Conservation (phyloP, 2,888 invertebrate genomes). For the Tetrapedia diversipes region DNA sequence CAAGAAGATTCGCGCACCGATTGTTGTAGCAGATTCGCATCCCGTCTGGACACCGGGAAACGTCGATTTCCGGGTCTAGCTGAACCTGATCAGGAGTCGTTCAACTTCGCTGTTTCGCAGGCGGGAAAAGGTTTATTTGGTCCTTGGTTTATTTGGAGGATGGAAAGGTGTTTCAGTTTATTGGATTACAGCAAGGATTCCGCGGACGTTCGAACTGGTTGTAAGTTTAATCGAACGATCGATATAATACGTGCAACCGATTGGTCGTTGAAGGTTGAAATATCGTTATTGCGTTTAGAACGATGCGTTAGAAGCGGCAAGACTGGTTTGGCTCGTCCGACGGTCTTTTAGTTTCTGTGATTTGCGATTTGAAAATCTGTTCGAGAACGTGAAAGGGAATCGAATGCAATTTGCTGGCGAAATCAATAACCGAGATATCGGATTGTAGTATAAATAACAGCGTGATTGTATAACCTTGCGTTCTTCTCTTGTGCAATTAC, state of each 20-base stretch:
- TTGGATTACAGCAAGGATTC: background rate
- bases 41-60: background rate
- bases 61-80: conserved; percentile 10
- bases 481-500: no score
- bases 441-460: no score
- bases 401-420: background rate
- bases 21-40: background rate
- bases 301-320: background rate
- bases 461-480: no score
- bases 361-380: background rate
- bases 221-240: background rate
- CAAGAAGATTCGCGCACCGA: background rate
- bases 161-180: background rate
- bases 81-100: no score
- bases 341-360: no score
- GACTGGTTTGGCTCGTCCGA: no score
- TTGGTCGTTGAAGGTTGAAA: background rate
- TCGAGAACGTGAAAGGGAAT: background rate
- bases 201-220: background rate
- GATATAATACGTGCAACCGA: background rate
- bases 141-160: no score
- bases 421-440: background rate
- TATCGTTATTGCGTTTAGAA: background rate
- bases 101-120: no score
- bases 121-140: background rate